A percentile compares a stretch with the other conserved stretches of the same genome.
phyloP scores from a whole-genome alignment of 2,888 invertebrate species.

The Synanthedon myopaeformis region DNA sequence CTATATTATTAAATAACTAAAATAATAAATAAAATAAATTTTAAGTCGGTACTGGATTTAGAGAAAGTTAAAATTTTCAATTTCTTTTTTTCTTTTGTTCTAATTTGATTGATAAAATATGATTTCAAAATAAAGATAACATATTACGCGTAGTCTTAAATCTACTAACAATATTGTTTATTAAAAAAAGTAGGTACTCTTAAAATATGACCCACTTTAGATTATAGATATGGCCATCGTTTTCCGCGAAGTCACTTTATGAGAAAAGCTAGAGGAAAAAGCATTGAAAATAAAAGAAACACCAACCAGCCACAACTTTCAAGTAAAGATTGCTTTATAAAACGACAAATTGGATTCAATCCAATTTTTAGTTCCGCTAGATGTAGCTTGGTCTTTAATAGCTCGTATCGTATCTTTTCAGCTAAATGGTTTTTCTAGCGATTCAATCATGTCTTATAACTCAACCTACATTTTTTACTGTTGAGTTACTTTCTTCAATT shows the following conservation, averaged over 20 bases:
- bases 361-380: conserved; percentile 4
- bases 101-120: too few species aligned
- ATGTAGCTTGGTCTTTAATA: background rate
- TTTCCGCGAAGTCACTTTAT: background rate
- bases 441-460: too few species aligned
- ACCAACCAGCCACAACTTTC: background rate
- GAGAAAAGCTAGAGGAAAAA: background rate
- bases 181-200: background rate
- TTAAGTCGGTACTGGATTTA: too few species aligned
- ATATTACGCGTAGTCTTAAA: too few species aligned
- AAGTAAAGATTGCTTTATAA: conserved; percentile 2
- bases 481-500: too few species aligned
- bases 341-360: conserved; percentile 5
- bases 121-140: too few species aligned
- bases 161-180: background rate
- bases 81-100: too few species aligned
- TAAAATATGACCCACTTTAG: background rate
- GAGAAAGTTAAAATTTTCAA: too few species aligned
- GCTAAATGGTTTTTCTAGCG: background rate
- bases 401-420: background rate
- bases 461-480: too few species aligned
- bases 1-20: too few species aligned
- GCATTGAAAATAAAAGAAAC: background rate
- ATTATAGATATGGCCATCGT: background rate
- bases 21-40: too few species aligned